Evolutionary conservation across 2,888 invertebrate genomes (phyloP), one percentile per base, ranked within the genome.

Genomic region (Thalpophila matura): DNA sequence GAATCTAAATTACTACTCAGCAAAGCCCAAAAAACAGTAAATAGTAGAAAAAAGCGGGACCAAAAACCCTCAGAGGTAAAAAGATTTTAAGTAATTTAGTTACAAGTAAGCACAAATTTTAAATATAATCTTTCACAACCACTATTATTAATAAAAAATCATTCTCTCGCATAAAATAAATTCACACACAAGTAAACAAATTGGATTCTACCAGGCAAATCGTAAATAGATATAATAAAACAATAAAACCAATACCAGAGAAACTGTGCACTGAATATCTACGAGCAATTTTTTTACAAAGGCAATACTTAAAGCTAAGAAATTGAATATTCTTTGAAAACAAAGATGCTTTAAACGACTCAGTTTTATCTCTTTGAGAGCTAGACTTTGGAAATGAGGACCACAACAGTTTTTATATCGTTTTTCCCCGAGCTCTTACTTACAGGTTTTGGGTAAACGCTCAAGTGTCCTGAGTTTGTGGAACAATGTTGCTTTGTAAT

Each of bases 321-420:
- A 56, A 76, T 65, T 79, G 54, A 72, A 73, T 76, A 76, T 68
- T 63, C 65, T 76, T 68, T 63, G 46, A 51, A 61, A 79, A 79
- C 60, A 68, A 77, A 67, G 60, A 64, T 54, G 24, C 38, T 65
- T 70, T 64, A 67, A 68, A 64, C 53, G 55, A 26, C 38, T 55
- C 29, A 56, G 56, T 63, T 61, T 63, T 64, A 58, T 64, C 43
- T 50, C 49, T 74, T 56, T 68, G 43, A 35, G 31, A 54, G 26
- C 55, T 63, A 51, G 22, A 42, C 43, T 57, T 57, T 59, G 54
- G 38, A 58, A 74, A 66, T 57, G 42, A 58, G 59, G 49, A 55
- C 49, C 46, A 58, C n/a, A 47, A n/a, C 31, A 26, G 20, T 35
- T 53, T 55, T 47, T 59, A 26, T 51, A 14, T 46, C 16, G 33